Percentiles rank a stretch among this genome's conserved stretches.
Conservation (phyloP, 2,797 vertebrate species). For the Platyrinchus mystaceus region DNA sequence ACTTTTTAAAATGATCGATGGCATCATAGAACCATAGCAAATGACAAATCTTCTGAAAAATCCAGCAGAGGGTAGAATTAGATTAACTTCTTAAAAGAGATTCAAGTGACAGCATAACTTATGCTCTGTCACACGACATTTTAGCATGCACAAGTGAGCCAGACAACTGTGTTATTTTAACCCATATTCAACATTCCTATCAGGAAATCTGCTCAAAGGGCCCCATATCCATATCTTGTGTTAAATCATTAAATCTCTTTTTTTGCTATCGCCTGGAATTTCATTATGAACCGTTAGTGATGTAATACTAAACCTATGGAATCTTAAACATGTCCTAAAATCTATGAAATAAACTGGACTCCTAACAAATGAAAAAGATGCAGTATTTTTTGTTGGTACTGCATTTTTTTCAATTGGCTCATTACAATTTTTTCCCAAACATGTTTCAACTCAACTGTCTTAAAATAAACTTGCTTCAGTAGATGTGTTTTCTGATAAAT, state of each 20-base stretch:
- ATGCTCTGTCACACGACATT: background rate
- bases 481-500: slow-evolving; percentile 14
- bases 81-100: background rate
- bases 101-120: background rate
- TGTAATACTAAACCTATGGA: slow-evolving; percentile 71
- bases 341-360: slow-evolving; percentile 49
- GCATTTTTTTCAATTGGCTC: slow-evolving; percentile 39
- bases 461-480: slow-evolving; percentile 54
- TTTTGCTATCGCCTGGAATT: slow-evolving; percentile 66
- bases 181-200: background rate
- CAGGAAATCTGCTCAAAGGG: background rate
- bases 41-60: background rate
- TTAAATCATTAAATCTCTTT: background rate
- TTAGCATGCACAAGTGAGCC: background rate
- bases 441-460: slow-evolving; percentile 54
- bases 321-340: slow-evolving; percentile 71
- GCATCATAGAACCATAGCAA: background rate
- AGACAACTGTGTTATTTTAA: slow-evolving; percentile 12
- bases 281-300: slow-evolving; percentile 73
- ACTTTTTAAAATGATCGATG: background rate
- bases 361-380: slow-evolving; percentile 47
- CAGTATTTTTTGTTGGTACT: background rate
- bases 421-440: slow-evolving; percentile 40
- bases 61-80: background rate
- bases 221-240: background rate